A percentile compares a stretch with the other conserved stretches of the same genome.
Evolutionary conservation across 2,888 invertebrate species (phyloP).

Genomic region (Pterostichus madidus): DNA sequence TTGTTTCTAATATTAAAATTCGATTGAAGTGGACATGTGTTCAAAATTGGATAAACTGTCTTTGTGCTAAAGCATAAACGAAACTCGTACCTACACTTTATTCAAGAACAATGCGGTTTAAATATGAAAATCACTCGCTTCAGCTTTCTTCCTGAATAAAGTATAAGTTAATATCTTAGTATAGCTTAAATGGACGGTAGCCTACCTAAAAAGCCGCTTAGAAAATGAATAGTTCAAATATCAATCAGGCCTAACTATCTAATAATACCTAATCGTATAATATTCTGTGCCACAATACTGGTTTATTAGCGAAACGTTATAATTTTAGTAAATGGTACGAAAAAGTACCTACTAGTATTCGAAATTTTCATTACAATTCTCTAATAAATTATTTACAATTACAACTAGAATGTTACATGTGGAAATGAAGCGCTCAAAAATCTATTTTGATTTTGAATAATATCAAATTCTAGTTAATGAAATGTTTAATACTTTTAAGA

Average conservation of each 20-base stretch:
- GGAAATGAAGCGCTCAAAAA: conserved; percentile 43
- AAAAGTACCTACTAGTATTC: conserved; percentile 65
- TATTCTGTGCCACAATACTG: conserved; percentile 58
- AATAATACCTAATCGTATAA: conserved; percentile 48
- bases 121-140: conserved; percentile 32
- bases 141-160: conserved; percentile 6
- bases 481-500: conserved; percentile 15
- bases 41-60: not conserved
- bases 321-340: conserved; percentile 58
- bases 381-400: conserved; percentile 60
- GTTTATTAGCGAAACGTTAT: conserved; percentile 32
- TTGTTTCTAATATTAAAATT: conserved; percentile 21
- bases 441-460: conserved; percentile 4
- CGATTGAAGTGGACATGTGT: conserved; percentile 26
- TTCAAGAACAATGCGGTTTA: not conserved
- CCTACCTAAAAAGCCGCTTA: conserved; percentile 58
- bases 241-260: conserved; percentile 54
- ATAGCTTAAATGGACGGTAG: conserved; percentile 62
- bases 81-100: not conserved
- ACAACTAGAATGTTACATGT: conserved; percentile 53
- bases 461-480: conserved; percentile 4
- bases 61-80: conserved; percentile 14
- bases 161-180: conserved; percentile 17
- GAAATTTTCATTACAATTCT: conserved; percentile 64
- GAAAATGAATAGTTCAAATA: conserved; percentile 47